Base-by-base conservation (phyloP, 2,888 invertebrate genomes). In the Pristionchus arcanus region DNA sequence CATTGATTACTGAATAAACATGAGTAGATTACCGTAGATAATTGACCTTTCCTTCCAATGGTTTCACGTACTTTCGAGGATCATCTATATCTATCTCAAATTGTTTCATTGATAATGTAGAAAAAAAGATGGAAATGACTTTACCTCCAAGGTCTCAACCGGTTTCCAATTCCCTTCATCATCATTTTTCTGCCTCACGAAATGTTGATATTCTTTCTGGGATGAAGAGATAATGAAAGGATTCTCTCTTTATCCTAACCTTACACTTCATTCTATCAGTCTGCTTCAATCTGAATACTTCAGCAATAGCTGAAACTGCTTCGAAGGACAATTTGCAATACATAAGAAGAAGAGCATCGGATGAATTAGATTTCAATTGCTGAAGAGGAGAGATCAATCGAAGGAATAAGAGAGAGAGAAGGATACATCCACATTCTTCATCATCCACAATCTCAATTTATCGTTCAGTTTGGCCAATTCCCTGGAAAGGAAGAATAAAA, bases 51-150 rank as follows among this genome's bases (percentile, higher is more conserved):
- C 37, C 77, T 42, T 77, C 77, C 42, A 77, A 42, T 13, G 77
- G 77, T 31, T 77, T 77, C 77, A 77, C 77, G 77, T 77, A 77
- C 31, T 42, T 42, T 21, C 77, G 77, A 37, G 77, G 37, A 42
- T 77, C 77, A 21, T 77, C 37, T 9, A 11, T 0, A 42, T 77
- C 42, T n/a, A 77, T 77, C 77, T 77, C 2, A 31, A 25, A 77
- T 25, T 9, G 25, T 4, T 19, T 37, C 15, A 74, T 49, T 49
- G 16, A 37, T 16, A 34, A 34, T 3, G 5, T 16, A 16, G 15
- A 74, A 2, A 25, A 42, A 0, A 42, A 13, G 25, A 42, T n/a
- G n/a, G 25, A 42, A 42, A 21, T 21, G 2, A 9, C 37, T 19
- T 11, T 25, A 42, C 77, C 77, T 77, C 77, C 21, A 77, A 42